Evolutionary conservation across 2,797 vertebrate genomes (phyloP).

Genomic region (Serranus cabrilla): DNA sequence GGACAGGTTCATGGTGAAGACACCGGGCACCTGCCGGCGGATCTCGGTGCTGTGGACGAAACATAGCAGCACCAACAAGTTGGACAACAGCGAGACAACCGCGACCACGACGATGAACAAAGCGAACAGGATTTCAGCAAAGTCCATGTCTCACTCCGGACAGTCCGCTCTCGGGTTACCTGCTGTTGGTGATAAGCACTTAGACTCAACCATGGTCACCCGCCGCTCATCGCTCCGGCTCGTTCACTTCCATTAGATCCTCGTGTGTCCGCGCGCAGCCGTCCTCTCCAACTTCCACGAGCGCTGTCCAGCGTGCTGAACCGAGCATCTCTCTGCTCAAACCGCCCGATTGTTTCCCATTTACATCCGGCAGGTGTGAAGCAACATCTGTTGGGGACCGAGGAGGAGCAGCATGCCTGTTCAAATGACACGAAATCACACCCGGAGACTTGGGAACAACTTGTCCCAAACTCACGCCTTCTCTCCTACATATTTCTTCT

Average conservation of each 20-base stretch:
- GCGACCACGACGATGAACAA: conserved; percentile 88
- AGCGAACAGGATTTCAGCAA: conserved; percentile 87
- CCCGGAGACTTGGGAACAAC: conserved; percentile 1
- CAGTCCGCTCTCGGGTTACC: conserved; percentile 60
- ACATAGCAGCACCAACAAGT: conserved; percentile 90
- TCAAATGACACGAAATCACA: conserved; percentile 12
- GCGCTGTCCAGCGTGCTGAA: conserved; percentile 88
- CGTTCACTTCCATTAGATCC: conserved; percentile 56
- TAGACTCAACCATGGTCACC: conserved; percentile 68
- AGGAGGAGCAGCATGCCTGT: conserved; percentile 17
- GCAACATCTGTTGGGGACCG: conserved; percentile 4
- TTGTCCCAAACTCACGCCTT: not conserved
- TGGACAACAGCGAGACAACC: conserved; percentile 87
- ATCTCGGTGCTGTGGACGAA: conserved; percentile 90
- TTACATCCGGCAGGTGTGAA: conserved; percentile 32
- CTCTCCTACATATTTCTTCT: not conserved
- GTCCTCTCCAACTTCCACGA: conserved; percentile 64
- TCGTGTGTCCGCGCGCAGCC: conserved; percentile 44
- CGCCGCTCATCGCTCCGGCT: conserved; percentile 35
- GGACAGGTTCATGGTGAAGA: conserved; percentile 90
- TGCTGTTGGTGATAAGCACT: conserved; percentile 45
- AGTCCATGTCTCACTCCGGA: conserved; percentile 89
- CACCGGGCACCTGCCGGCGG: conserved; percentile 89
- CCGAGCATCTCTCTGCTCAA: conserved; percentile 36
- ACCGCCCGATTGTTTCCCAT: conserved; percentile 30